A percentile compares a stretch with the other conserved stretches of the same genome.
Evolutionary conservation across 2,888 invertebrate species (phyloP).

Genomic region (Microplitis deprimator): DNA sequence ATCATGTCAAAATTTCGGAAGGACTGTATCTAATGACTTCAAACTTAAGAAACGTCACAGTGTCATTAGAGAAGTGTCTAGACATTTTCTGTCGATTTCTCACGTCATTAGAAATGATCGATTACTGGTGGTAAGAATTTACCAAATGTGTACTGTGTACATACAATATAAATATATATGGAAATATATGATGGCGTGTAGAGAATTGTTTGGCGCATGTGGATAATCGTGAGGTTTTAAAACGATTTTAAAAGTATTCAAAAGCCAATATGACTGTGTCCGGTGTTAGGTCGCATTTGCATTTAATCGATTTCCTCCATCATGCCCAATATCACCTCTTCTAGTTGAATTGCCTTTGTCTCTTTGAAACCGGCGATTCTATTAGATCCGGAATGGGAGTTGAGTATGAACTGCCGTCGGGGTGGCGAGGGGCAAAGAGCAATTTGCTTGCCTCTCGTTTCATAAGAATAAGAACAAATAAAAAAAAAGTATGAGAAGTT

Average conservation of each 20-base stretch:
- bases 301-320: slow-evolving; percentile 50
- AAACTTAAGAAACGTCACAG: slow-evolving; percentile 16
- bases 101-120: background rate
- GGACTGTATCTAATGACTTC: slow-evolving; percentile 32
- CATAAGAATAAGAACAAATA: slow-evolving; percentile 11
- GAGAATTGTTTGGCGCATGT: background rate
- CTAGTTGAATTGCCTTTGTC: slow-evolving; percentile 31
- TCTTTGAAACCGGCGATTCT: slow-evolving; percentile 34
- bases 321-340: slow-evolving; percentile 25
- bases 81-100: background rate
- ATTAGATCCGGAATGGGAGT: slow-evolving; percentile 23
- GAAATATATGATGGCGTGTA: background rate
- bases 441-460: slow-evolving; percentile 25
- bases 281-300: slow-evolving; percentile 45
- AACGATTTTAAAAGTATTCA: background rate
- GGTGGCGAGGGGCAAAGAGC: slow-evolving; percentile 20
- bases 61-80: slow-evolving; percentile 31
- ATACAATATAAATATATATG: background rate
- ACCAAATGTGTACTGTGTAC: background rate
- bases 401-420: slow-evolving; percentile 22
- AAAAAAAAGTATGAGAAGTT: background rate
- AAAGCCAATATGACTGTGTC: slow-evolving; percentile 43
- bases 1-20: slow-evolving; percentile 31
- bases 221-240: background rate
- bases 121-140: background rate